Evolutionary conservation across 2,888 invertebrate species (phyloP).

Genomic region (Anticlea derivata): DNA sequence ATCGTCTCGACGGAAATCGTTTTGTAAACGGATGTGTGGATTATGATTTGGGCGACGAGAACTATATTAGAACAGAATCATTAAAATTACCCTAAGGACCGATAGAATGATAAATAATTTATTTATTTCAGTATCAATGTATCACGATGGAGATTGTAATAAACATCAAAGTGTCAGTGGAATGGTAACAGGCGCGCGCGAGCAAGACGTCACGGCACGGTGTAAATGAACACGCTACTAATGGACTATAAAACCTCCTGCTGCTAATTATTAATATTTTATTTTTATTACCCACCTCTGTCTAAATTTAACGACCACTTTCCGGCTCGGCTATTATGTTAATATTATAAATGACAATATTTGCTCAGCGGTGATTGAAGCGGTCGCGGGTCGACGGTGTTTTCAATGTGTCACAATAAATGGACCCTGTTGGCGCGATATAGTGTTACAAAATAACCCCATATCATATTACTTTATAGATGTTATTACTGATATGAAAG

Average conservation of each 20-base stretch:
- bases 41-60: constrained; percentile 35
- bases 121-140: constrained; percentile 34
- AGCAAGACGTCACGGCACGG: constrained; percentile 42
- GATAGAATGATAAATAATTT: constrained; percentile 32
- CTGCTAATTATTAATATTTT: constrained; percentile 77
- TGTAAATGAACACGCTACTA: constrained; percentile 62
- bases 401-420: constrained; percentile 52
- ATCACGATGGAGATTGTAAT: constrained; percentile 39
- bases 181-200: constrained; percentile 48
- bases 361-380: constrained; percentile 69
- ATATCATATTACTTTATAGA: constrained; percentile 52
- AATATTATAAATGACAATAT: constrained; percentile 69
- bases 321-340: constrained; percentile 65
- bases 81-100: constrained; percentile 29
- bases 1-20: constrained; percentile 56
- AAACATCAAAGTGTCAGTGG: constrained; percentile 48
- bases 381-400: constrained; percentile 53
- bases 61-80: constrained; percentile 28
- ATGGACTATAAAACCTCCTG: constrained; percentile 71
- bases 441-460: constrained; percentile 54
- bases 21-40: constrained; percentile 56
- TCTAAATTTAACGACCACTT: constrained; percentile 70
- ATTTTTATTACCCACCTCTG: constrained; percentile 68
- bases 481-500: constrained; percentile 40
- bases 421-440: constrained; percentile 52